Evolutionary conservation across 2,888 invertebrate species (phyloP), one percentile per base, ranked within the genome.

Genomic region (Drosophila differens): DNA sequence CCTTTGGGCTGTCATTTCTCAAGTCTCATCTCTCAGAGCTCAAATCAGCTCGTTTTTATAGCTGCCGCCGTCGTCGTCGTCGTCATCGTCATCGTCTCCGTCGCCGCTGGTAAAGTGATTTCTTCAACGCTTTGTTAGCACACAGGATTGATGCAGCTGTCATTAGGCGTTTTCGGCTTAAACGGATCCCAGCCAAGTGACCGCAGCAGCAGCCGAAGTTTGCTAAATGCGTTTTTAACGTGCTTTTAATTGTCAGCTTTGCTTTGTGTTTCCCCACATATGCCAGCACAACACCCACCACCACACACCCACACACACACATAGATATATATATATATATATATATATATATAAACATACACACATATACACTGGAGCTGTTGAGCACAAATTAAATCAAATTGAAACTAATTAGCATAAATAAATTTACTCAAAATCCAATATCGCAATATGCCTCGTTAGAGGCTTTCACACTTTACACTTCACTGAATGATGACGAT

Each of bases 71-170:
- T 16, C 51, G 19, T 80, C 91, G 91, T 85, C 91, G 60, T 79
- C 57, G 57, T 71, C 51, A 67, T 80, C 57, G 62, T 71, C 51
- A 90, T 81, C 91, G 91, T 88, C 91, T 59, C 60, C 54, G 91
- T 82, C 91, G 92, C 91, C 92, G 91, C 91, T 91, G 91, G 91
- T 91, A 92, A 92, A 91, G 92, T 91, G 92, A 92, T 92, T 92
- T 92, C 91, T 90, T 91, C 91, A 91, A 92, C 91, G 92, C 91
- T 91, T 91, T 90, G 92, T 92, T 92, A 92, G 85, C 90, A 85
- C 89, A 82, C 75, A 85, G 91, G 87, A 91, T 91, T 91, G 84
- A 92, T 91, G 91, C 83, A 80, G 76, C 79, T 82, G 87, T 90
- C 90, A 91, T 92, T 92, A 90, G 83, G 79, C 82, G 86, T 82